These are phyloP conservation scores for Chloropsis hardwickii DNA, from an alignment of 2,113 vertebrate species.

Conservation along the genomic window DNA sequence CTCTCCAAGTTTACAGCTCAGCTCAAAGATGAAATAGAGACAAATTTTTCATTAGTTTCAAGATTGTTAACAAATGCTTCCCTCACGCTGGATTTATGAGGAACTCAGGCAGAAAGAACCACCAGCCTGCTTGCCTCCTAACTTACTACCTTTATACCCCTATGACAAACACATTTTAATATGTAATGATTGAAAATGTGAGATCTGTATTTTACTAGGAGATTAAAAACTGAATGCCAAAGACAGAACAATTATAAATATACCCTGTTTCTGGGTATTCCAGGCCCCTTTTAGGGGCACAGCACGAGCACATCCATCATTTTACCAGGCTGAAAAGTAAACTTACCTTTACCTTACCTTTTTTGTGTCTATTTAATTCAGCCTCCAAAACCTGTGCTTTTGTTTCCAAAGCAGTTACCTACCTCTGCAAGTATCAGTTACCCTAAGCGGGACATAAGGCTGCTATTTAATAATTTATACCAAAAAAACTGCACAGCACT, in stretches of 20 bases:
- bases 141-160: not conserved
- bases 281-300: not conserved
- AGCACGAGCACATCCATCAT: not conserved
- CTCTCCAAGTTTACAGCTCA: not conserved
- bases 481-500: not conserved
- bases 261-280: not conserved
- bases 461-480: not conserved
- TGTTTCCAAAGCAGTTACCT: conserved; percentile 3
- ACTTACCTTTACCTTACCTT: not conserved
- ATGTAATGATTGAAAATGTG: not conserved
- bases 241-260: not conserved
- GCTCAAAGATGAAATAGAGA: not conserved
- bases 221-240: not conserved
- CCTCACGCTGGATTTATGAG: not conserved
- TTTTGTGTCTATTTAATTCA: not conserved
- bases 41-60: not conserved
- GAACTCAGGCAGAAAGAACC: not conserved
- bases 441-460: not conserved
- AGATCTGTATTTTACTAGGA: not conserved
- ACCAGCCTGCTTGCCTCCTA: not conserved
- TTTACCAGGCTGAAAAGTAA: not conserved
- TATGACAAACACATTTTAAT: not conserved
- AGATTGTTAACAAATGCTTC: not conserved
- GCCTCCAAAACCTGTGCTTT: not conserved
- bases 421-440: not conserved